phyloP scores from a whole-genome alignment of 2,113 vertebrate genomes.

The Puffinus mauretanicus region DNA sequence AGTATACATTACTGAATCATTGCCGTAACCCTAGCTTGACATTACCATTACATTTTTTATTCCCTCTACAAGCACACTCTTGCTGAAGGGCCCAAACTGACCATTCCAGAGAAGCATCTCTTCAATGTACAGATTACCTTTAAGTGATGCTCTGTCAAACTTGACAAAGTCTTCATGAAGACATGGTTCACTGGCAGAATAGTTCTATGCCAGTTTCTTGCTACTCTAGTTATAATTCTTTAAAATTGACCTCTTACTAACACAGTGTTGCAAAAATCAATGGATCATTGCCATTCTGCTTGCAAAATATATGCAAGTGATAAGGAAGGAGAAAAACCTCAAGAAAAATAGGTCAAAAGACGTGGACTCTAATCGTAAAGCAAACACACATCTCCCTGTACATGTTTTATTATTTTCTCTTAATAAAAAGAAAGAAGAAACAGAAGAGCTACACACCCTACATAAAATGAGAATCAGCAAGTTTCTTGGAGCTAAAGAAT shows the following conservation, averaged over 20 bases:
- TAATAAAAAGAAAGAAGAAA: background rate
- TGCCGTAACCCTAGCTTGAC: background rate
- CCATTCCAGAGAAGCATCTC: slow-evolving; percentile 1
- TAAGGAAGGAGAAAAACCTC: background rate
- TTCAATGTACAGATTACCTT: background rate
- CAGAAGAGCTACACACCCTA: background rate
- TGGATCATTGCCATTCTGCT: background rate
- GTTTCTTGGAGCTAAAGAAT: background rate
- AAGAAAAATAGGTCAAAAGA: background rate
- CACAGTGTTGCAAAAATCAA: background rate
- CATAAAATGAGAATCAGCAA: background rate
- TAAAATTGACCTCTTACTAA: background rate
- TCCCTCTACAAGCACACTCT: background rate
- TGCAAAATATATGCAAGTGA: background rate
- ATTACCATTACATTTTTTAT: background rate
- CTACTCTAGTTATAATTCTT: background rate
- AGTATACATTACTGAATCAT: background rate
- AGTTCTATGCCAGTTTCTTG: background rate
- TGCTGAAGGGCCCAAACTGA: slow-evolving; percentile 31
- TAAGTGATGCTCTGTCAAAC: slow-evolving; percentile 8
- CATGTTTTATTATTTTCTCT: background rate
- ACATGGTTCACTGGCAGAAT: background rate
- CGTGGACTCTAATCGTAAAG: background rate
- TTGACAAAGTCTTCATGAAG: background rate
- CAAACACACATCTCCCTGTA: background rate